Evolutionary conservation across 1,140 invertebrate species (phyloP), one percentile per base, ranked within the genome.

Genomic region (Chlorops oryzae): DNA sequence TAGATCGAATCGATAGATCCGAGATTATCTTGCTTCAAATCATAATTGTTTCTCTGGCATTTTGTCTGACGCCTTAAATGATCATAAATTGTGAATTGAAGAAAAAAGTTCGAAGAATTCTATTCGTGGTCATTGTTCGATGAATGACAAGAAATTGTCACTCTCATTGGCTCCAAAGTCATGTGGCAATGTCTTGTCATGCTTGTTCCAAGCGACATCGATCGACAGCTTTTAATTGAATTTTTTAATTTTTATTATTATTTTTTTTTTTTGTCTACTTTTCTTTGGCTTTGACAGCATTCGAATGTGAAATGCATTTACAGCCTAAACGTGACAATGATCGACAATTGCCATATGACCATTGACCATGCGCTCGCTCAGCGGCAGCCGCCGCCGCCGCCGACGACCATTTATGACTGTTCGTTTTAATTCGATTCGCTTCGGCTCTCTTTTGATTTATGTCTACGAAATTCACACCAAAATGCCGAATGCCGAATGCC

Each of bases 281-380:
- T n/a, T n/a, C n/a, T n/a, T n/a, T n/a, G n/a, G n/a, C n/a, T n/a
- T n/a, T n/a, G n/a, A n/a, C 28, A 10, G 28, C n/a, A n/a, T n/a
- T n/a, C n/a, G n/a, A n/a, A n/a, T 27, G 40, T 50, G 54, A 58
- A 62, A 62, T 56, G 62, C 62, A 58, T 64, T 67, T 67, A 67
- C 64, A 67, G 64, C 52, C 44, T 57, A 57, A 64, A 67, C 64
- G 64, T 67, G 64, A 62, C 64, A 61, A 46, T 52, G 54, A 51
- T 9, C 18, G 7, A 7, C 27, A 48, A 48, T 10, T 17, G 28
- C 6, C 12, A 32, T 12, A 32, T 27, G 18, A 13, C 20, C 20
- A 44, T 44, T 44, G 39, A 41, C 39, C 22, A 41, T 41, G 22
- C 22, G 22, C 25, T 18, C 12, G 18, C 18, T 41, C 22, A 28